phyloP scores from a whole-genome alignment of 2,888 invertebrate species.

The Subacronicta megacephala region DNA sequence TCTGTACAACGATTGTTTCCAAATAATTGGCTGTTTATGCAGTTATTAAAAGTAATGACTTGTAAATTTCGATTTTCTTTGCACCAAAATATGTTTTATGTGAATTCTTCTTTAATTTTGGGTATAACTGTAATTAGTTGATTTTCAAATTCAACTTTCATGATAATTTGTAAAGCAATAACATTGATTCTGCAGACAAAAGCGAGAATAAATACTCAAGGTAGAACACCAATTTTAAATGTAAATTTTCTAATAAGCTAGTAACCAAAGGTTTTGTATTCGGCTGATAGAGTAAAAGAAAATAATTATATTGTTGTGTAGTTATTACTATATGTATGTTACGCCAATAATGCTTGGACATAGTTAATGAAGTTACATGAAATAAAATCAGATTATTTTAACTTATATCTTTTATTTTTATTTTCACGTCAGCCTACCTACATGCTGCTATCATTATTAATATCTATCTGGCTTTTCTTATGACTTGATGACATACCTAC shows the following conservation, averaged over 20 bases:
- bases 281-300: conserved; percentile 75
- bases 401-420: conserved; percentile 28
- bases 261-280: conserved; percentile 88
- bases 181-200: conserved; percentile 34
- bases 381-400: conserved; percentile 82
- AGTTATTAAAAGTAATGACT: conserved; percentile 6
- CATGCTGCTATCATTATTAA: too few species aligned
- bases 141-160: conserved; percentile 19
- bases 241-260: conserved; percentile 80
- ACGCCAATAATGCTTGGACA: conserved; percentile 81
- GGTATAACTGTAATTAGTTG: conserved; percentile 1
- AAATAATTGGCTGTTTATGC: conserved; percentile 16
- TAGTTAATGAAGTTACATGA: conserved; percentile 82
- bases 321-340: conserved; percentile 74
- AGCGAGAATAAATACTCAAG: conserved; percentile 71
- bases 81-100: conserved; percentile 22
- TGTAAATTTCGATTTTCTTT: conserved; percentile 18
- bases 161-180: conserved; percentile 25
- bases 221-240: conserved; percentile 68
- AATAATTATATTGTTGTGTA: conserved; percentile 77
- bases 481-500: too few species aligned
- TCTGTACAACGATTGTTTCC: conserved; percentile 1
- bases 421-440: background rate
- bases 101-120: conserved; percentile 17
- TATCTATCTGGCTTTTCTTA: too few species aligned